Evolutionary conservation across 2,113 vertebrate genomes (phyloP).

Genomic region (Myotis yumanensis): DNA sequence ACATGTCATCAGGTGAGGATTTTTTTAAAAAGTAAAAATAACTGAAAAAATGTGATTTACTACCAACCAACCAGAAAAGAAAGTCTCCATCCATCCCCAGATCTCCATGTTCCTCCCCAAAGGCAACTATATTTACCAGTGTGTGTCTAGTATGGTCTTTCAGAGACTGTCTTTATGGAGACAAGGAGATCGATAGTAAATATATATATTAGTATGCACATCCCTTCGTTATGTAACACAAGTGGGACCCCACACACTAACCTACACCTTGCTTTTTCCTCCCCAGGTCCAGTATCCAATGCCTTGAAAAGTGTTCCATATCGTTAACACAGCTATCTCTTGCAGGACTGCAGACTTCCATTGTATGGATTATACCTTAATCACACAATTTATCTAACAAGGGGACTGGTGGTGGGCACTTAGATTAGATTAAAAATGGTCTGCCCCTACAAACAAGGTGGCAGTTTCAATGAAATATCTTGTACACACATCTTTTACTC

Average conservation of each 20-base stretch:
- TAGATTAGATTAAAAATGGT: neutral
- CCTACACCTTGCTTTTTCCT: neutral
- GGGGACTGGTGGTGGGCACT: neutral
- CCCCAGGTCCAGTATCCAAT: neutral
- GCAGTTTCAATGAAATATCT: neutral
- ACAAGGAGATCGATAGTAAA: neutral
- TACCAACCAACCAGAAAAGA: neutral
- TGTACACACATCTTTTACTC: neutral
- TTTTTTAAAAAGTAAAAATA: neutral
- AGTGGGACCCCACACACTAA: neutral
- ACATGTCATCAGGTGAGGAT: neutral
- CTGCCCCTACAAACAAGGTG: neutral
- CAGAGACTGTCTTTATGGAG: neutral
- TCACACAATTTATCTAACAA: neutral
- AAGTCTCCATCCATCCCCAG: neutral
- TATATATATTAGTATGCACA: neutral
- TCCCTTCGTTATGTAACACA: neutral
- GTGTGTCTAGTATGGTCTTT: neutral
- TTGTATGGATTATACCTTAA: neutral
- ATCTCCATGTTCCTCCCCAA: neutral
- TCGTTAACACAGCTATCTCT: neutral
- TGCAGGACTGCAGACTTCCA: neutral
- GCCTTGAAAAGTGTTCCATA: neutral
- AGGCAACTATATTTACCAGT: neutral
- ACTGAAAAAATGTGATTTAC: conserved; percentile 10